These are phyloP conservation scores for Ormyrus pomaceus DNA, from an alignment of 2,888 invertebrate genomes.

Conservation along the genomic window DNA sequence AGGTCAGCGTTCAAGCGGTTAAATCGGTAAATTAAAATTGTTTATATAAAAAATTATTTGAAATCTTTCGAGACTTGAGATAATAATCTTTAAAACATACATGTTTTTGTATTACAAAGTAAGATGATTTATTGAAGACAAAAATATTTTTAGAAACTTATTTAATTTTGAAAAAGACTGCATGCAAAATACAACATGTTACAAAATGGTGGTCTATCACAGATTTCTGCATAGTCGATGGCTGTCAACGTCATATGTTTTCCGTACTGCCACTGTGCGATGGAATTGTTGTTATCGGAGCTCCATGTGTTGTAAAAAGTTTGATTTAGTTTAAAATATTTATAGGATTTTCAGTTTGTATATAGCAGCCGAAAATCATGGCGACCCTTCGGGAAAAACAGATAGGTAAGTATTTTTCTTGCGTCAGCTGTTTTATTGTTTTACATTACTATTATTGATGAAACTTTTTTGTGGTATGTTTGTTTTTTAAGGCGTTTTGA, in stretches of 20 bases:
- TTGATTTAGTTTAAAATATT: slow-evolving; percentile 48
- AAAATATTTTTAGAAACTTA: too few species aligned
- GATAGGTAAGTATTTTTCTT: slow-evolving; percentile 78
- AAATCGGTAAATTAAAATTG: neutral
- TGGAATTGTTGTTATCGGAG: slow-evolving; percentile 43
- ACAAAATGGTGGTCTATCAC: slow-evolving; percentile 6
- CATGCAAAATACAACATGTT: neutral
- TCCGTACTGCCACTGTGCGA: slow-evolving; percentile 21
- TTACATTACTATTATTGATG: neutral
- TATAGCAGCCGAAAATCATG: slow-evolving; percentile 75
- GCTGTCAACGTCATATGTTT: slow-evolving; percentile 55
- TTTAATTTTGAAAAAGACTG: too few species aligned
- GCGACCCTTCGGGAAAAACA: slow-evolving; percentile 83
- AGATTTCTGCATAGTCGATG: slow-evolving; percentile 8
- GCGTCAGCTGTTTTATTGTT: neutral
- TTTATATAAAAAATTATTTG: neutral
- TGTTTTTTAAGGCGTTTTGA: neutral
- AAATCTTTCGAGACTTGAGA: too few species aligned
- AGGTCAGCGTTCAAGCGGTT: too few species aligned
- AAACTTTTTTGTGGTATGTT: neutral
- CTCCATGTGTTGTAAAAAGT: slow-evolving; percentile 50
- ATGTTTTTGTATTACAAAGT: too few species aligned
- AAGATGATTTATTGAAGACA: too few species aligned
- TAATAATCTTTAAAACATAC: too few species aligned
- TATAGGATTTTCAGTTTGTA: slow-evolving; percentile 35